Evolutionary conservation across 2,797 vertebrate genomes (phyloP), one percentile per base, ranked within the genome.

Genomic region (Meriones psammophilus): DNA sequence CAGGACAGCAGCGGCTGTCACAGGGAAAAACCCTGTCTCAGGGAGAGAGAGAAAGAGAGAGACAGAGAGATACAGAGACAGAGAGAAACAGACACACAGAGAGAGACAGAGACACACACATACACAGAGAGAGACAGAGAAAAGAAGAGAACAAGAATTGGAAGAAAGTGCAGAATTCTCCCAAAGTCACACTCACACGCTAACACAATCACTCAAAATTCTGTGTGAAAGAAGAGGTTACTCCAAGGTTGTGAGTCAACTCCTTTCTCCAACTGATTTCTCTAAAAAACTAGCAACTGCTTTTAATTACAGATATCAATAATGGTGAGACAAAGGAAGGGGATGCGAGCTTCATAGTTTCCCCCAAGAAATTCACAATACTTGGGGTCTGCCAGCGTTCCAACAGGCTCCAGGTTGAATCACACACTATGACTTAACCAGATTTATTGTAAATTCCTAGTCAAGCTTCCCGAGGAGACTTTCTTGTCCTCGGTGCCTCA

Each of bases 131-230:
- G 4, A 3, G 3, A 13, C 1, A 24, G 14, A 0, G 7, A 33
- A 8, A 4, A 1, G 28, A 68, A 5, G 5, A 6, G 50, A n/a
- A 22, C 62, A 85, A 1, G 26, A 39, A 69, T 88, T 94, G 89
- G 46, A 84, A 95, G 79, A 94, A 89, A 94, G 91, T 36, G 8
- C 42, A 80, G 33, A 74, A 78, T 81, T 89, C 15, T 46, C 64
- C 46, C 22, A 4, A 79, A 39, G 28, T 42, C 39, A 46, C 56
- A 42, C 17, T 36, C 46, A 39, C 50, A 56, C 0, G 2, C 24
- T 1, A 33, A 46, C 66, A 87, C 46, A 58, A 10, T 94, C 36
- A 60, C 80, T 46, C 79, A 71, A 93, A 66, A 50, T 56, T 10
- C 7, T 33, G 10, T 24, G 74, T 87, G 74, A 24, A 76, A 68